Percentiles rank a stretch among this genome's conserved stretches.
Evolutionary conservation across 2,113 vertebrate genomes (phyloP).

Genomic region (Thunnus maccoyii): DNA sequence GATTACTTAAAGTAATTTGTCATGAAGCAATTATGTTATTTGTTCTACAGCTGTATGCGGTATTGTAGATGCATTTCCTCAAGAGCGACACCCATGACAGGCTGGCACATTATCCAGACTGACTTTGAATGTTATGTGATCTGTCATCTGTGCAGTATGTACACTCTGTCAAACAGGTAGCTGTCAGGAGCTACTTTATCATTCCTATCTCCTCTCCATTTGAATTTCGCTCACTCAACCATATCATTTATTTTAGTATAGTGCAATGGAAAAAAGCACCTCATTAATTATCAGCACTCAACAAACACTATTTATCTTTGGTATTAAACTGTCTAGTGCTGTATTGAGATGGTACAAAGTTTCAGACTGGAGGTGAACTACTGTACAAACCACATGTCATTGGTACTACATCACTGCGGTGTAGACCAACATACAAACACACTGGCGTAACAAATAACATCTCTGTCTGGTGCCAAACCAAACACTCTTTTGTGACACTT

Average conservation of each 20-base stretch:
- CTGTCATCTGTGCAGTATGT: slow-evolving; percentile 36
- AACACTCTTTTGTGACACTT: slow-evolving; percentile 18
- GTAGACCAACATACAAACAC: not conserved
- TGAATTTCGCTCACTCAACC: not conserved
- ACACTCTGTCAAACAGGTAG: slow-evolving; percentile 15
- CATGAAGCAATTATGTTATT: not conserved
- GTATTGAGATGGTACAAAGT: not conserved
- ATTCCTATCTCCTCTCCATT: not conserved
- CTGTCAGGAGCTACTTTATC: not conserved
- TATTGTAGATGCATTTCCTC: not conserved
- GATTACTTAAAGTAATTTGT: not conserved
- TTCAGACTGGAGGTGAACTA: not conserved
- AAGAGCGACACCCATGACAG: slow-evolving; percentile 5
- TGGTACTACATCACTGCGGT: not conserved
- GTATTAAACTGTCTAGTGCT: not conserved
- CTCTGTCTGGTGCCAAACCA: not conserved
- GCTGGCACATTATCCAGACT: not conserved
- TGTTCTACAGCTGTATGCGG: not conserved
- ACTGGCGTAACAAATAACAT: not conserved
- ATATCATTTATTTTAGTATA: not conserved
- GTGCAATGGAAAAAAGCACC: not conserved
- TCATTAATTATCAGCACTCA: not conserved
- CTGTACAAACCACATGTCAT: not conserved
- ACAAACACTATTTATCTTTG: not conserved
- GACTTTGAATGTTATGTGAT: slow-evolving; percentile 15